Base-by-base conservation (phyloP, 2,888 invertebrate genomes). In the Unio delphinus region DNA sequence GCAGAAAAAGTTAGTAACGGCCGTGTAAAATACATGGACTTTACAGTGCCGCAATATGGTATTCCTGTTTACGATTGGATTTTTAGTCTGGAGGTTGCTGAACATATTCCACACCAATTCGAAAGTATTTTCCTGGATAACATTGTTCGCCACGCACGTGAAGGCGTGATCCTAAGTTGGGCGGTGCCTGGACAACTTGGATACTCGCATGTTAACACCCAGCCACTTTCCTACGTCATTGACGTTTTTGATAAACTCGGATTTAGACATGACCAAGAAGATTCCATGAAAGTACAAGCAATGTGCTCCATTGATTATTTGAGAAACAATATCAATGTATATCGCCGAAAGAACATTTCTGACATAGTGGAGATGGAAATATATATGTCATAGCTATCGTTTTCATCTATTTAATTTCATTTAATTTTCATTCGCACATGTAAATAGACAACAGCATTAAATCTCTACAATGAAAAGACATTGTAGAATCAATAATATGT, bases 141-240 rank as follows among this genome's bases (percentile, higher is more conserved):
- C 59, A 8, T 76, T 18, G 76, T 62, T 3, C 67, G 76, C 26
- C 76, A 76, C 64, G 74, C 76, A n/a, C 62, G 63, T 54, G 68
- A 67, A 23, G 76, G 74, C 17, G 55, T 76, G 4, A 54, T 76
- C 15, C 61, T 76, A 17, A 76, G 76, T 65, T 76, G 76, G 76
- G 74, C 76, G 8, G 67, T 64, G 17, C 76, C 74, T n/a, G 65
- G 69, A 20, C 72, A 72, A 54, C 59, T 6, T 8, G 72, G 72
- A 5, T 58, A 61, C 26, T 58, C 62, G 56, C 72, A 72, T 30
- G 64, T 72, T n/a, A 72, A 72, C 56, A 72, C 58, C 18, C 64
- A 57, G 30, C 54, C 68, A 11, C 34, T 64, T 30, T 60, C 61
- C 0, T 59, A 72, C 20, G 72, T 72, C 2, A 28, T 34, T 8